phyloP scores from a whole-genome alignment of 2,797 vertebrate species.

The Eulemur coronatus region DNA sequence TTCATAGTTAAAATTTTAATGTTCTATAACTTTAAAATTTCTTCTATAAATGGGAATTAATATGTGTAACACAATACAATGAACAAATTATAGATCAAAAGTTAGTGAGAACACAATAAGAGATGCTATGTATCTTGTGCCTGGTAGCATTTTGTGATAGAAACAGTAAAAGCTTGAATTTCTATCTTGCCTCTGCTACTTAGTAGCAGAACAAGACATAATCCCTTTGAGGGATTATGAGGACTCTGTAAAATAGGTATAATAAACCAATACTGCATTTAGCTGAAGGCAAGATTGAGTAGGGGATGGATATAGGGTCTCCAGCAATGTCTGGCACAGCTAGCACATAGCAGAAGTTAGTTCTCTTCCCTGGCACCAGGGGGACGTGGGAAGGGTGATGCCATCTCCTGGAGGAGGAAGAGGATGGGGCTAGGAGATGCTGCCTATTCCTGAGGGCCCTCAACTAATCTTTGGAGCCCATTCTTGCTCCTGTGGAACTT shows the following conservation, averaged over 20 bases:
- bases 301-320: background rate
- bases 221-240: background rate
- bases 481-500: background rate
- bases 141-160: conserved; percentile 7
- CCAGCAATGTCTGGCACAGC: background rate
- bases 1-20: conserved; percentile 47
- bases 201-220: conserved; percentile 26
- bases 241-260: background rate
- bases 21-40: background rate
- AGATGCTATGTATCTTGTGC: background rate
- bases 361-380: background rate
- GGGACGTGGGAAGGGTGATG: background rate
- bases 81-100: background rate
- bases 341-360: background rate
- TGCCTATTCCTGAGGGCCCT: background rate
- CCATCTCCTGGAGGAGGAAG: background rate
- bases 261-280: background rate
- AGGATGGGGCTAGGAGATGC: background rate
- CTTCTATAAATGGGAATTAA: conserved; percentile 2
- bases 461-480: background rate
- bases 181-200: conserved; percentile 8
- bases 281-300: background rate
- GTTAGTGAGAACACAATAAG: background rate
- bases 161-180: background rate
- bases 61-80: background rate